A percentile compares a stretch with the other conserved stretches of the same genome.
Evolutionary conservation across 1,140 invertebrate species (phyloP).

Genomic region (Drosophila obscura): DNA sequence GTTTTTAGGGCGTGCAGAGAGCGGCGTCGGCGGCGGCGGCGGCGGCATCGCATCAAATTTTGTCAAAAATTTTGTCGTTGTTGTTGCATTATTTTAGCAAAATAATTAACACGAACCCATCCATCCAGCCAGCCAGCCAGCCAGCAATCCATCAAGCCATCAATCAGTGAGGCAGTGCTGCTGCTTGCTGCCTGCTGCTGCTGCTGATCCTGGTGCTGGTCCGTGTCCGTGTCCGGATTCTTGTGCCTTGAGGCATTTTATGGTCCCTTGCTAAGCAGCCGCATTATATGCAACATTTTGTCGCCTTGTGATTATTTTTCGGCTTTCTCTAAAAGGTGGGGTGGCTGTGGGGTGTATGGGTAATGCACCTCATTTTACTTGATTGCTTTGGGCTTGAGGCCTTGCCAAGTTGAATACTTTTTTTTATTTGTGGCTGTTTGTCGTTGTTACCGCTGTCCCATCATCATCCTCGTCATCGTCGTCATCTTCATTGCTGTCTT

Average conservation of each 20-base stretch:
- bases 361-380: slow-evolving; percentile 73
- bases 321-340: slow-evolving; percentile 23
- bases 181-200: no score
- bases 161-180: slow-evolving; percentile 17
- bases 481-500: slow-evolving; percentile 36
- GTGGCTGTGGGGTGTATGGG: neutral
- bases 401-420: slow-evolving; percentile 28
- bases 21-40: neutral
- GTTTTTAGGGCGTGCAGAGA: no score
- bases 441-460: neutral
- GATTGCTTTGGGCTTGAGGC: slow-evolving; percentile 62
- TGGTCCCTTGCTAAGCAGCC: slow-evolving; percentile 54
- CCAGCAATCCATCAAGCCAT: slow-evolving; percentile 14
- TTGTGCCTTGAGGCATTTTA: slow-evolving; percentile 38
- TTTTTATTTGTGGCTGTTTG: slow-evolving; percentile 36
- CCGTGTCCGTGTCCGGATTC: slow-evolving; percentile 22
- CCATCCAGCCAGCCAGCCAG: slow-evolving; percentile 19
- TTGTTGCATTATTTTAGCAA: slow-evolving; percentile 68
- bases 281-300: slow-evolving; percentile 78
- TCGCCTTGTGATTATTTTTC: slow-evolving; percentile 78
- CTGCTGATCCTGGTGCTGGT: slow-evolving; percentile 7
- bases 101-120: slow-evolving; percentile 75
- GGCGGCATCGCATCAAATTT: slow-evolving; percentile 64
- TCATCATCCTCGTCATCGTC: slow-evolving; percentile 21
- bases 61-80: slow-evolving; percentile 66